Conservation (phyloP, 2,113 vertebrate genomes). For the Sceloporus tristichus region DNA sequence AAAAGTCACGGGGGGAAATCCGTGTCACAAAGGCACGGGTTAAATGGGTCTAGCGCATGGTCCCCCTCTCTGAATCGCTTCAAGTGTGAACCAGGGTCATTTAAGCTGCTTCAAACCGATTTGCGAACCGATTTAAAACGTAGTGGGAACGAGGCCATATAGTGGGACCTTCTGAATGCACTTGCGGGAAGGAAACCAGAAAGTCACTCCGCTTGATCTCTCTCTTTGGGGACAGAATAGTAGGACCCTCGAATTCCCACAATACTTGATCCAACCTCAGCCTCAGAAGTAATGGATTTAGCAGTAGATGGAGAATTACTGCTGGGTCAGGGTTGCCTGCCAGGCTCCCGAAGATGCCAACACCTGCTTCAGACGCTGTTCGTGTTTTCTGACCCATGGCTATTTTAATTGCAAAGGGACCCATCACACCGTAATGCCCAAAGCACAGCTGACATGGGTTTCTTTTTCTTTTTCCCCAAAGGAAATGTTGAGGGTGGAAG, state of each 20-base stretch:
- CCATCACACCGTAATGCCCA: conserved; percentile 33
- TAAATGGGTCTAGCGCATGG: no score
- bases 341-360: background rate
- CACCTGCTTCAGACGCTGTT: conserved; percentile 22
- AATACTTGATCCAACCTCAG: background rate
- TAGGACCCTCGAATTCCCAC: background rate
- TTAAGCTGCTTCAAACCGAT: no score
- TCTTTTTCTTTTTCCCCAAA: background rate
- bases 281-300: no score
- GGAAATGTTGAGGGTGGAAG: background rate
- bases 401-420: conserved; percentile 29
- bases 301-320: background rate
- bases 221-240: background rate
- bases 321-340: background rate
- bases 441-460: conserved; percentile 18
- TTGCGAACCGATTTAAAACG: no score
- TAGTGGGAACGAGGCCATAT: no score
- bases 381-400: conserved; percentile 45
- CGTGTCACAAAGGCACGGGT: no score
- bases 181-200: no score
- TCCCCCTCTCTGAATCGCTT: no score
- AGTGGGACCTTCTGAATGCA: no score
- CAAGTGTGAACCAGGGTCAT: no score
- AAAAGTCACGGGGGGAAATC: no score
- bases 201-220: no score